Evolutionary conservation across 2,113 vertebrate genomes (phyloP), one percentile per base, ranked within the genome.

Genomic region (Chaetodon auriga): DNA sequence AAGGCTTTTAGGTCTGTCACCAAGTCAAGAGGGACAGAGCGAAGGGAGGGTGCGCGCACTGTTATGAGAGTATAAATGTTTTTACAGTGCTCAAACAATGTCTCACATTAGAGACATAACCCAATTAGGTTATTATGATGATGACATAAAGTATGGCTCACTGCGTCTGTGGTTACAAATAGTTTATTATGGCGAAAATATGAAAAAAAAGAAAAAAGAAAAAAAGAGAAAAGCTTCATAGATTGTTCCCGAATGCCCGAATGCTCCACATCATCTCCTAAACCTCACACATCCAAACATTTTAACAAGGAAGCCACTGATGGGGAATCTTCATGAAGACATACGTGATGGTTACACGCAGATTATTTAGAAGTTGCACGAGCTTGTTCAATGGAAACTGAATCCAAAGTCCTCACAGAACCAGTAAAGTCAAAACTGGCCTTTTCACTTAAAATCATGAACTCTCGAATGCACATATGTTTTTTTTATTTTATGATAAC

Each of bases 1-100:
- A 98, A 97, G 97, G 96, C 95, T 96, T 96, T 96, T 95, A 96
- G 96, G 96, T 96, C 96, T 97, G 96, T 96, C 97, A 97, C 95
- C 97, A 95, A 95, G 93, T 95, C 94, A 92, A 95, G 93, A 93
- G 90, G 92, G 93, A 94, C 90, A 90, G 92, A 87, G 94, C 90
- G 94, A 88, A 91, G 91, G 92, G 93, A 92, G 92, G 91, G 91
- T 84, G 91, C 63, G 55, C 75, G 73, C 85, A 68, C 84, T 88
- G 83, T 89, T 91, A 90, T 89, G 86, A 81, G 81, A 78, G 60
- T 68, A 79, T 82, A 87, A 78, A 87, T 90, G 88, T 92, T 92
- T 90, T 90, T 88, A 89, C 92, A 88, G 87, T 90, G 81, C 68
- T 84, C 77, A 73, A 81, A 83, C 87, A 88, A 74, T 72, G 57